phyloP scores from a whole-genome alignment of 2,113 vertebrate species.

The Zosterops lateralis region DNA sequence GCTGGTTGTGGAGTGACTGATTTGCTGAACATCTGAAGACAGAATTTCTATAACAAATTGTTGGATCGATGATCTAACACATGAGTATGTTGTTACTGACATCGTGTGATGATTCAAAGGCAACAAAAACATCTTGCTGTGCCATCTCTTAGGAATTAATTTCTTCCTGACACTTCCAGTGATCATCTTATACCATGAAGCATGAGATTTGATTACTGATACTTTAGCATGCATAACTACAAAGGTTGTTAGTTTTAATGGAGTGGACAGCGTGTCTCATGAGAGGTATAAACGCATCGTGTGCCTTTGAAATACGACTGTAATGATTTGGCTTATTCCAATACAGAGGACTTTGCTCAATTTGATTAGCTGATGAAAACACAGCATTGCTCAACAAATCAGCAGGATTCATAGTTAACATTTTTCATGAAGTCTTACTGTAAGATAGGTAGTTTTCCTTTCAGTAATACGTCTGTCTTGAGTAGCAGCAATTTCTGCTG shows the following conservation, averaged over 20 bases:
- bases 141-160: conserved; percentile 21
- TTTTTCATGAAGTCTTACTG: not conserved
- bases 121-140: conserved; percentile 4
- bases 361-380: conserved; percentile 47
- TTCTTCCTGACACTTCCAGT: conserved; percentile 43
- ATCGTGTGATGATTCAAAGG: conserved; percentile 41
- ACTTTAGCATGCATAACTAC: conserved; percentile 31
- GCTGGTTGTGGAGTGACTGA: not conserved
- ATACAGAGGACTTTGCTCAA: not conserved
- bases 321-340: not conserved
- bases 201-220: conserved; percentile 49
- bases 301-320: not conserved
- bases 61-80: not conserved
- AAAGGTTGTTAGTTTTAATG: conserved; percentile 48
- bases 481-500: not conserved
- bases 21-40: conserved; percentile 13
- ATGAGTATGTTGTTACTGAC: not conserved
- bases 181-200: conserved; percentile 42
- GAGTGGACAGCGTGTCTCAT: not conserved
- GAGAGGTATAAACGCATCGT: not conserved
- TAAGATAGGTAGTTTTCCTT: not conserved
- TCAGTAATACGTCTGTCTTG: not conserved
- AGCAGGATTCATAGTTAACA: not conserved
- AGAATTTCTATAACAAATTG: conserved; percentile 21
- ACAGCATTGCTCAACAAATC: conserved; percentile 18